These are phyloP conservation scores for Cheilosia pagana DNA, from an alignment of 2,888 invertebrate species.

Conservation along the genomic window DNA sequence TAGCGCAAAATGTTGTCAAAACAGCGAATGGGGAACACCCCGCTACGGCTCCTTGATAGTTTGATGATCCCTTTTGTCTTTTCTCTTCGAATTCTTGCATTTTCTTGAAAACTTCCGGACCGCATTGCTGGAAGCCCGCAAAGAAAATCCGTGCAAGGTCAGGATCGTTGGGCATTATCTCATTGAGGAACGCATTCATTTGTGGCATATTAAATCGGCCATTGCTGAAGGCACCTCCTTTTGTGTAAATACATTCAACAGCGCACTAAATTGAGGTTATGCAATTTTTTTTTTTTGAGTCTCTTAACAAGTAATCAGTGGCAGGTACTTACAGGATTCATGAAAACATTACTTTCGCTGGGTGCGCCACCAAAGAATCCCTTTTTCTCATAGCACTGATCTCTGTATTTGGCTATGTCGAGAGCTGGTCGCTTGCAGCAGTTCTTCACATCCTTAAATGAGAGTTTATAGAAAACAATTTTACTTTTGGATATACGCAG, in stretches of 20 bases:
- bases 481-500: not conserved
- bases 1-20: conserved; percentile 32
- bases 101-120: conserved; percentile 11
- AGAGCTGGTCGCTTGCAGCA: conserved; percentile 42
- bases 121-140: conserved; percentile 33
- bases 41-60: not conserved
- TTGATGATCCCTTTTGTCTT: not conserved
- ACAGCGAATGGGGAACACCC: conserved; percentile 52
- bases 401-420: conserved; percentile 17
- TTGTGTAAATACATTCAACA: conserved; percentile 49
- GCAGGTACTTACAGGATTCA: conserved; percentile 46
- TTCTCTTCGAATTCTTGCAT: conserved; percentile 38
- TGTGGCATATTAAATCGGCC: conserved; percentile 20
- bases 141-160: conserved; percentile 3
- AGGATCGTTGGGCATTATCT: conserved; percentile 32
- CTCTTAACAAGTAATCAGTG: not conserved
- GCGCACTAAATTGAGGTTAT: conserved; percentile 30
- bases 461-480: not conserved
- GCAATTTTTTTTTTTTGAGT: not conserved
- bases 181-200: conserved; percentile 8
- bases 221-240: conserved; percentile 30
- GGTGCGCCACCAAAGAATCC: not conserved
- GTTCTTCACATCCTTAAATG: conserved; percentile 39
- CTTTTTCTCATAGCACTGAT: conserved; percentile 15
- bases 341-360: conserved; percentile 14